phyloP scores from a whole-genome alignment of 2,113 vertebrate genomes.

The Hiodon tergisus region DNA sequence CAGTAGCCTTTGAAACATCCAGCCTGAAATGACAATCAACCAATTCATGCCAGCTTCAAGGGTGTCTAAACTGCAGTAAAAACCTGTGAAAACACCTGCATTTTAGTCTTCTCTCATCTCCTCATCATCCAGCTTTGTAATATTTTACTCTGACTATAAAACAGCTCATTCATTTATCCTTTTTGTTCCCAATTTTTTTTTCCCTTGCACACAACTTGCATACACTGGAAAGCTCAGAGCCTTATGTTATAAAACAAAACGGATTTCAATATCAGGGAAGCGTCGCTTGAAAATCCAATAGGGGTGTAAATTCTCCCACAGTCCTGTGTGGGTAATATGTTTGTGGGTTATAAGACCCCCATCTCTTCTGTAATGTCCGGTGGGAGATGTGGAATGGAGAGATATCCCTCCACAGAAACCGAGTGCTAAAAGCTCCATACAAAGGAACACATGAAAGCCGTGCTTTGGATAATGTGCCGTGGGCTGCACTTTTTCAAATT shows the following conservation, averaged over 20 bases:
- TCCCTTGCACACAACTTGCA: not conserved
- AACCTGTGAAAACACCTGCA: too few relatives aligned
- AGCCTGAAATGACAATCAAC: too few relatives aligned
- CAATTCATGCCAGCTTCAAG: too few relatives aligned
- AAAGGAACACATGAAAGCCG: constrained; percentile 33
- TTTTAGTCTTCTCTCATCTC: not conserved
- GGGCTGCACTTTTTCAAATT: constrained; percentile 53
- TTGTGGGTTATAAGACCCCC: constrained; percentile 69
- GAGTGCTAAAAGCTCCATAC: constrained; percentile 44
- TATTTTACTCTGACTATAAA: not conserved
- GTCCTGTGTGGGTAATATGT: constrained; percentile 55
- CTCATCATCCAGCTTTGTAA: too few relatives aligned
- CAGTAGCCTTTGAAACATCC: too few relatives aligned
- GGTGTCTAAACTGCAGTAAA: too few relatives aligned
- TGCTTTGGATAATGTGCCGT: constrained; percentile 44
- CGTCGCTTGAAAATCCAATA: constrained; percentile 41
- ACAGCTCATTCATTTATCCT: not conserved
- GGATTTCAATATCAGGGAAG: constrained; percentile 44
- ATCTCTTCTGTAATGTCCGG: constrained; percentile 64
- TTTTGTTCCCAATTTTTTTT: not conserved
- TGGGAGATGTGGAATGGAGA: constrained; percentile 61
- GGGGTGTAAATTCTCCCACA: constrained; percentile 49
- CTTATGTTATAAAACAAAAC: constrained; percentile 36
- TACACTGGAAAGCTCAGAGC: constrained; percentile 13
- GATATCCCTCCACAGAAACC: constrained; percentile 58